Evolutionary conservation across 1,140 invertebrate species (phyloP).

Genomic region (Papilio xuthus): DNA sequence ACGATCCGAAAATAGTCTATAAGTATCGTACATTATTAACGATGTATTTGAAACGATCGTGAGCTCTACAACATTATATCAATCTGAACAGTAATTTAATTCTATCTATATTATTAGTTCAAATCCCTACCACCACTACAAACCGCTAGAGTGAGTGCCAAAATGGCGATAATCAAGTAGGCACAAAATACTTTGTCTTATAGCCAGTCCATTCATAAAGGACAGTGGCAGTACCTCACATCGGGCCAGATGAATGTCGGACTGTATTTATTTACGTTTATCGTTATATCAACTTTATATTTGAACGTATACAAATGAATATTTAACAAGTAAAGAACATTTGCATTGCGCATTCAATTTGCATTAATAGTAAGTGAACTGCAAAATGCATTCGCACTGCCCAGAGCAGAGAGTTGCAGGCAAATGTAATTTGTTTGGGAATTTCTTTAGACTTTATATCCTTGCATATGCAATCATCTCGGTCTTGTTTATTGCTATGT

Average conservation of each 20-base stretch:
- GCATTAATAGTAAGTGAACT: constrained; percentile 26
- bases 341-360: constrained; percentile 30
- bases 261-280: not conserved
- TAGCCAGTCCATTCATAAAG: too few relatives aligned
- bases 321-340: not conserved
- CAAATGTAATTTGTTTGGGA: constrained; percentile 13
- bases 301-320: constrained; percentile 8
- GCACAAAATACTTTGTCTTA: too few relatives aligned
- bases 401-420: not conserved
- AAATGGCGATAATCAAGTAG: too few relatives aligned
- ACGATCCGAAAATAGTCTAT: constrained; percentile 32
- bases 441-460: constrained; percentile 9
- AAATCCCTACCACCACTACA: too few relatives aligned
- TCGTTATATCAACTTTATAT: constrained; percentile 21
- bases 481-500: not conserved
- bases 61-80: not conserved
- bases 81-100: not conserved
- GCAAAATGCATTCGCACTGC: constrained; percentile 21
- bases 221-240: too few relatives aligned
- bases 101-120: too few relatives aligned
- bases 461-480: not conserved
- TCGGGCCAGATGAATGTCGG: too few relatives aligned
- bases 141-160: too few relatives aligned
- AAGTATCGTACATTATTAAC: not conserved
- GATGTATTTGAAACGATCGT: not conserved